Evolutionary conservation across 2,888 invertebrate species (phyloP).

Genomic region (Nysson spinosus): DNA sequence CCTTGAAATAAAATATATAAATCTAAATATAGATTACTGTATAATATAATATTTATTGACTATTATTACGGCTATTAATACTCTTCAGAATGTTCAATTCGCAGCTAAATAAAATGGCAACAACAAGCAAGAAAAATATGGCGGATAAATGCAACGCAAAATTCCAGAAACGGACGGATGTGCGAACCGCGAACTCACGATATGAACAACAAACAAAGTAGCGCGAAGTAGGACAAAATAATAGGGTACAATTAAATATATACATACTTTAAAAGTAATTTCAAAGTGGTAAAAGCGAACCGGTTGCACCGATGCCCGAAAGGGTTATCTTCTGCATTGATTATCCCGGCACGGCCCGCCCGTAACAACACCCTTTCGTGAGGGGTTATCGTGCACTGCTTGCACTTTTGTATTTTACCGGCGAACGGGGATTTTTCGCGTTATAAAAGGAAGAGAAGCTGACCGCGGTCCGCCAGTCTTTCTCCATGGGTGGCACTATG

Average conservation of each 20-base stretch:
- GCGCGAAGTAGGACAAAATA: not conserved
- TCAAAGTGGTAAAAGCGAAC: conserved; percentile 23
- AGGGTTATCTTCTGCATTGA: conserved; percentile 67
- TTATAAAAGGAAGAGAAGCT: conserved; percentile 69
- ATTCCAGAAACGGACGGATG: too few species aligned
- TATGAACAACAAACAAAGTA: too few species aligned
- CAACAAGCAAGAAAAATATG: too few species aligned
- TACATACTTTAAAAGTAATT: conserved; percentile 14
- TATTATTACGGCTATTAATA: too few species aligned
- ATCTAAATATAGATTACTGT: too few species aligned
- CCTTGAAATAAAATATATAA: too few species aligned
- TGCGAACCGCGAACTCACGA: too few species aligned
- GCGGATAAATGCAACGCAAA: too few species aligned
- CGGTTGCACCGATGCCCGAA: conserved; percentile 53
- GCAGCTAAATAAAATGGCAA: too few species aligned
- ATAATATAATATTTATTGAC: too few species aligned
- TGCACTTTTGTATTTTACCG: conserved; percentile 55
- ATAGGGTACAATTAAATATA: not conserved
- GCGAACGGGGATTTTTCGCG: conserved; percentile 56
- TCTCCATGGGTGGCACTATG: conserved; percentile 59
- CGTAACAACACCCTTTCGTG: conserved; percentile 58
- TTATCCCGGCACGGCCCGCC: conserved; percentile 45
- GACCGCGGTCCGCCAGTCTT: conserved; percentile 60
- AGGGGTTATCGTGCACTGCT: conserved; percentile 62
- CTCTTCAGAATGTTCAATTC: too few species aligned